Evolutionary conservation across 2,113 vertebrate species (phyloP).

Genomic region (Ivindomyrus marchei): DNA sequence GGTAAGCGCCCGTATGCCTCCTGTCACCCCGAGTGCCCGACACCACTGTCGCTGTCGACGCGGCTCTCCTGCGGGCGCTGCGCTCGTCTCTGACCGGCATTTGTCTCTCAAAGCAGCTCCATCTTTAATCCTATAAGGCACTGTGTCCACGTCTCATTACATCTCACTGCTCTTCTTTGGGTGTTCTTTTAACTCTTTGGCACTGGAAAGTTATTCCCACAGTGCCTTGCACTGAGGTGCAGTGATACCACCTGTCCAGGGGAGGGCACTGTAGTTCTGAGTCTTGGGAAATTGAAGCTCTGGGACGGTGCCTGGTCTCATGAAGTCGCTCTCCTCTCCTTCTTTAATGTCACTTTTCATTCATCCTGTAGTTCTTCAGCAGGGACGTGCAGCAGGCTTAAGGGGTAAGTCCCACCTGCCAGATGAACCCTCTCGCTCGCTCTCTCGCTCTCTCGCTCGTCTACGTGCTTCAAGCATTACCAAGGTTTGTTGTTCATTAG

Average conservation of each 20-base stretch:
- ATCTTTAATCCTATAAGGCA: neutral
- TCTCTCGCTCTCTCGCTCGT: neutral
- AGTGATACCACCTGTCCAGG: neutral
- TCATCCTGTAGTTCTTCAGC: constrained; percentile 79
- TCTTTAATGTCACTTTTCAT: constrained; percentile 74
- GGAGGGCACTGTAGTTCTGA: neutral
- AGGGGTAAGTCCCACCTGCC: constrained; percentile 76
- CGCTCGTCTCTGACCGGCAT: neutral
- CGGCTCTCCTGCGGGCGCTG: neutral
- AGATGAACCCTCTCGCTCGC: constrained; percentile 37
- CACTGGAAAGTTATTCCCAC: neutral
- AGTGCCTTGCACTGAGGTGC: neutral
- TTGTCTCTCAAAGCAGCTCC: neutral
- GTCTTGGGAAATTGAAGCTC: neutral
- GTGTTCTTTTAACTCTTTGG: neutral
- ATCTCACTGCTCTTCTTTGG: neutral
- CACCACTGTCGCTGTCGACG: neutral
- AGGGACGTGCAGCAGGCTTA: constrained; percentile 82
- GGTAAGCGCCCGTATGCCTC: constrained; percentile 55
- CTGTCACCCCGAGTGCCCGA: neutral
- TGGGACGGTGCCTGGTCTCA: constrained; percentile 39
- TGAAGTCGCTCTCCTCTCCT: constrained; percentile 57
- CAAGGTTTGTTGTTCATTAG: neutral
- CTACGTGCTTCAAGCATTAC: neutral
- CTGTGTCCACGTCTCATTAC: neutral